Conservation (phyloP, 2,888 invertebrate species). For the Eudasyphora cyanicolor region DNA sequence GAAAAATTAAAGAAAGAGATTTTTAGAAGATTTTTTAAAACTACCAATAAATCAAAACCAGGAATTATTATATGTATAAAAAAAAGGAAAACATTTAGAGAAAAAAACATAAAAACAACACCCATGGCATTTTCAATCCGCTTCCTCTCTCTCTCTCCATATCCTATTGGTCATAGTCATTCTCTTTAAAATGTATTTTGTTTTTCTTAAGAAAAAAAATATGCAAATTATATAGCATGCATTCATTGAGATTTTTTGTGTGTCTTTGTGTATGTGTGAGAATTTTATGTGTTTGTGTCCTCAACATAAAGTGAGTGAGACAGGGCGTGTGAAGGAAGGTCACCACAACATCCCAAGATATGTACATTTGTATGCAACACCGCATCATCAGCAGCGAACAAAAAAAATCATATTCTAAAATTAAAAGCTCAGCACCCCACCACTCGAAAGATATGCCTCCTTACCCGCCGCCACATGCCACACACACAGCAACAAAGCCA, state of each 20-base stretch:
- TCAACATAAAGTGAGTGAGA: not conserved
- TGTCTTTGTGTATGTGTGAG: not conserved
- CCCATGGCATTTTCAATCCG: not conserved
- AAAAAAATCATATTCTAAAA: not conserved
- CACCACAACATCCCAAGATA: not conserved
- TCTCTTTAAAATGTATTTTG: not conserved
- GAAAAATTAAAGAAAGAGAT: not conserved
- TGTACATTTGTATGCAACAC: too few relatives aligned
- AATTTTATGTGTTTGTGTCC: too few relatives aligned
- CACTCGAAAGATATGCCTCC: too few relatives aligned
- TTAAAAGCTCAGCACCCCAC: not conserved
- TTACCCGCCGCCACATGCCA: not conserved
- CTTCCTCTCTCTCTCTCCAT: not conserved
- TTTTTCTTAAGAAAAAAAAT: not conserved
- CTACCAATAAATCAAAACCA: not conserved
- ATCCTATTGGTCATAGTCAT: too few relatives aligned
- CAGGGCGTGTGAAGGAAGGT: not conserved
- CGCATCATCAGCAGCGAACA: too few relatives aligned
- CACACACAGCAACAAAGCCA: not conserved
- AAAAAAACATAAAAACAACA: constrained; percentile 11
- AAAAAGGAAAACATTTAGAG: constrained; percentile 11
- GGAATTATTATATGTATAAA: not conserved
- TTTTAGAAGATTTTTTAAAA: not conserved
- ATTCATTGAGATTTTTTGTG: not conserved
- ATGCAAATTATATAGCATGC: not conserved